Percentiles rank a stretch among this genome's conserved stretches.
These are phyloP conservation scores for Trematomus loennbergii DNA, from an alignment of 2,113 vertebrate genomes.

Conservation along the genomic window DNA sequence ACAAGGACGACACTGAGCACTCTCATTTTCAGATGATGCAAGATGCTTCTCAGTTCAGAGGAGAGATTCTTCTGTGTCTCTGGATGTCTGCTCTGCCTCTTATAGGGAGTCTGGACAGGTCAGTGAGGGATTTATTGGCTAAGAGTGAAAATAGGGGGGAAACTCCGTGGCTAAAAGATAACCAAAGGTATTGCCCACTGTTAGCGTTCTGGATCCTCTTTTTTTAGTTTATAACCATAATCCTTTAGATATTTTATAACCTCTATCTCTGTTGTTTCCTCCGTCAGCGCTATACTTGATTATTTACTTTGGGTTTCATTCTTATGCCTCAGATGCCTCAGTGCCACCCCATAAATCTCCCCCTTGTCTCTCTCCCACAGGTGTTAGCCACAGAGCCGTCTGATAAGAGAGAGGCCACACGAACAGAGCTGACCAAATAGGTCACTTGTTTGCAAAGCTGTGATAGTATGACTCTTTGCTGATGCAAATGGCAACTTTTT, in stretches of 20 bases:
- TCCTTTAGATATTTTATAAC: conserved; percentile 37
- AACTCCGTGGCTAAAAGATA: conserved; percentile 18
- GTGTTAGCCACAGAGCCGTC: conserved; percentile 27
- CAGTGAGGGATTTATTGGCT: conserved; percentile 63
- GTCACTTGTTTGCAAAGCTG: conserved; percentile 13
- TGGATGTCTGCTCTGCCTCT: conserved; percentile 7
- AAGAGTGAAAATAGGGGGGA: background rate
- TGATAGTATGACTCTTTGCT: conserved; percentile 5
- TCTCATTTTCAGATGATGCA: conserved; percentile 70
- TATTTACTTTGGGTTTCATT: conserved; percentile 51
- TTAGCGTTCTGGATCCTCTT: conserved; percentile 44
- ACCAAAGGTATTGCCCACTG: background rate
- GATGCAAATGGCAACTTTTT: background rate
- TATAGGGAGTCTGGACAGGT: conserved; percentile 45
- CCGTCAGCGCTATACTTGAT: background rate
- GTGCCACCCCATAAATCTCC: conserved; percentile 59
- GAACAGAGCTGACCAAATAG: background rate
- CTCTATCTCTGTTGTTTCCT: background rate
- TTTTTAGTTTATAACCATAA: conserved; percentile 50
- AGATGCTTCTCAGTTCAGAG: background rate
- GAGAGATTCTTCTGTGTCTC: conserved; percentile 29
- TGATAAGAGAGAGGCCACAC: conserved; percentile 35
- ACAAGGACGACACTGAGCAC: conserved; percentile 39
- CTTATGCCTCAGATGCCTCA: background rate
- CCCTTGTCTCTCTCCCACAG: conserved; percentile 26